Evolutionary conservation across 64 coral and sea anemone genomes (phyloP).

Genomic region (Astreopora myriophthalma): DNA sequence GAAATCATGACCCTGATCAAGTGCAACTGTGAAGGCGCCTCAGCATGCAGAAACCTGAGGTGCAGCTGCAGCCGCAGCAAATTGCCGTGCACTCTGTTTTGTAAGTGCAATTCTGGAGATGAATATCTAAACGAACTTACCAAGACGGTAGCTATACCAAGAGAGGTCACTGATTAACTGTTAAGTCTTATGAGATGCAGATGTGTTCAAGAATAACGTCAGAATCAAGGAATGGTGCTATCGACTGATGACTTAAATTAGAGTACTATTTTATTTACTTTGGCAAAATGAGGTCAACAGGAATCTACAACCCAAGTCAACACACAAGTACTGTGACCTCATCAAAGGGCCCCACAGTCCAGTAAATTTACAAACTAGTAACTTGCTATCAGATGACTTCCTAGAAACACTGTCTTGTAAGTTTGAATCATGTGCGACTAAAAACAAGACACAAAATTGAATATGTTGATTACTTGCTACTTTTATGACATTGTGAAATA

Average conservation of each 20-base stretch:
- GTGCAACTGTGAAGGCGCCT: conserved; percentile 62
- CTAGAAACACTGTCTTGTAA: conserved; percentile 8
- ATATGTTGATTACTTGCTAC: conserved; percentile 47
- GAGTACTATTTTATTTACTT: background rate
- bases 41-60: conserved; percentile 2
- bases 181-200: background rate
- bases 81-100: conserved; percentile 59
- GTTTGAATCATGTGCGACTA: background rate
- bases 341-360: background rate
- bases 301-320: background rate
- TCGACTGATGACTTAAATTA: conserved; percentile 4
- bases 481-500: conserved; percentile 51
- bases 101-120: conserved; percentile 25
- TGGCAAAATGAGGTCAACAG: background rate
- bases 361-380: background rate
- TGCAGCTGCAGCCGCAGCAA: conserved; percentile 42
- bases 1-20: conserved; percentile 34
- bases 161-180: background rate
- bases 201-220: background rate
- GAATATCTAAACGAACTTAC: conserved; percentile 45
- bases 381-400: background rate
- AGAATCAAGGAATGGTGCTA: background rate
- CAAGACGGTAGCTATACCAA: conserved; percentile 6
- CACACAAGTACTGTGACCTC: background rate
- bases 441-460: conserved; percentile 25